Evolutionary conservation across 2,113 vertebrate genomes (phyloP).

Genomic region (Lepisosteus osseus): DNA sequence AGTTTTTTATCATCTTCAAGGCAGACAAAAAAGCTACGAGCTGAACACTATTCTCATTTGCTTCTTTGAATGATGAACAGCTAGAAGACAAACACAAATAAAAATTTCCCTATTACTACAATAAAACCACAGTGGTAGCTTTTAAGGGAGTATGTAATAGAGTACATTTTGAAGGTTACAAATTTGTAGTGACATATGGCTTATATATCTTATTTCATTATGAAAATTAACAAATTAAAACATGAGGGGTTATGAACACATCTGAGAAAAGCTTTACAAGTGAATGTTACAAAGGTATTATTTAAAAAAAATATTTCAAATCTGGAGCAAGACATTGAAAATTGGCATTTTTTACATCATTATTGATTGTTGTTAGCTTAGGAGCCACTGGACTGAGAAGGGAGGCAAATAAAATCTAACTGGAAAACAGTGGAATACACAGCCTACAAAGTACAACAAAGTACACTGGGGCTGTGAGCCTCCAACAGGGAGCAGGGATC

Average conservation of each 20-base stretch:
- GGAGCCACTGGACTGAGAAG: conserved; percentile 9
- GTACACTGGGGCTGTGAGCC: background rate
- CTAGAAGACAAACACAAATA: no score
- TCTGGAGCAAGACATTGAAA: background rate
- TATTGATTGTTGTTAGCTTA: conserved; percentile 6
- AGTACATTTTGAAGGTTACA: conserved; percentile 1
- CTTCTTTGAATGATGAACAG: no score
- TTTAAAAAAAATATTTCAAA: background rate
- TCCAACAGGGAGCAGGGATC: background rate
- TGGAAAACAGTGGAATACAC: background rate
- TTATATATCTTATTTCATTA: background rate
- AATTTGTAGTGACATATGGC: conserved; percentile 2
- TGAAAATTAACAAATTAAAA: conserved; percentile 2
- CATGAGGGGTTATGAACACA: background rate
- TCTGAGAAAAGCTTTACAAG: no score
- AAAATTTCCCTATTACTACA: no score
- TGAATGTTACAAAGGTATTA: no score
- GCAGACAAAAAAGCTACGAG: no score
- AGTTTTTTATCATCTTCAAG: no score
- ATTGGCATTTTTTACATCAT: conserved; percentile 3
- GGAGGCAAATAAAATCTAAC: conserved; percentile 14
- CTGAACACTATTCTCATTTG: no score
- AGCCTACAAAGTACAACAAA: background rate
- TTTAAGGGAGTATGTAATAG: no score
- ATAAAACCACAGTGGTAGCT: no score